These are phyloP conservation scores for fruit fly (Drosophila melanogaster) DNA, from an alignment of 1,140 invertebrate species.

Conservation along the genomic window DNA sequence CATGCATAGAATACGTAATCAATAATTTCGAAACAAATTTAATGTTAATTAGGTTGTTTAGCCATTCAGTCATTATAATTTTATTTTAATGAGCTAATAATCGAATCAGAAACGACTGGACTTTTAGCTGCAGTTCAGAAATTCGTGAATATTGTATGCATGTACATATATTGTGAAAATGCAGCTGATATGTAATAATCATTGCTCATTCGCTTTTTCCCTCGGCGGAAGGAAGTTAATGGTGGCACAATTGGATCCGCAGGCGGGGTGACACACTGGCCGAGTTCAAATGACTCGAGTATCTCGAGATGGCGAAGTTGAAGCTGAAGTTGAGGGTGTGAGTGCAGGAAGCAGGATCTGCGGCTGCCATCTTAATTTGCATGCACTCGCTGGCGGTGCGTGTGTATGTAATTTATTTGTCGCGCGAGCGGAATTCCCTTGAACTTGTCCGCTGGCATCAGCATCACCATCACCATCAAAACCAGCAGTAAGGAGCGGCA, in stretches of 20 bases:
- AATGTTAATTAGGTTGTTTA: too few relatives aligned
- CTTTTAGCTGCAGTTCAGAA: too few relatives aligned
- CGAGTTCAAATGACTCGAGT: conserved; percentile 28
- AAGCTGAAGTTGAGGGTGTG: not conserved
- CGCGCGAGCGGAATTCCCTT: conserved; percentile 50
- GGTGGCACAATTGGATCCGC: not conserved
- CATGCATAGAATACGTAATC: too few relatives aligned
- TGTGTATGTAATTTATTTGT: conserved; percentile 65
- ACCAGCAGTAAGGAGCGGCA: not conserved
- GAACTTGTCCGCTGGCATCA: conserved; percentile 46
- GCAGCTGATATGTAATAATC: too few relatives aligned
- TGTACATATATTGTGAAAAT: too few relatives aligned
- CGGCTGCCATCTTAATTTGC: conserved; percentile 65
- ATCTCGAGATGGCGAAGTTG: not conserved
- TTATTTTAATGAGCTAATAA: too few relatives aligned
- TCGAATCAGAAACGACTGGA: too few relatives aligned
- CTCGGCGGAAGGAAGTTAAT: too few relatives aligned
- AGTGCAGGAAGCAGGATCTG: conserved; percentile 12
- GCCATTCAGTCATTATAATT: too few relatives aligned
- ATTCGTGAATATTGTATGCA: too few relatives aligned
- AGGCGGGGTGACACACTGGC: conserved; percentile 43
- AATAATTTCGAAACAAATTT: too few relatives aligned
- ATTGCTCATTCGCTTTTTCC: too few relatives aligned
- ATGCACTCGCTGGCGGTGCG: conserved; percentile 53
- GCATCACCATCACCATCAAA: not conserved